phyloP scores from a whole-genome alignment of 2,113 vertebrate genomes.

The Cynoglossus semilaevis region DNA sequence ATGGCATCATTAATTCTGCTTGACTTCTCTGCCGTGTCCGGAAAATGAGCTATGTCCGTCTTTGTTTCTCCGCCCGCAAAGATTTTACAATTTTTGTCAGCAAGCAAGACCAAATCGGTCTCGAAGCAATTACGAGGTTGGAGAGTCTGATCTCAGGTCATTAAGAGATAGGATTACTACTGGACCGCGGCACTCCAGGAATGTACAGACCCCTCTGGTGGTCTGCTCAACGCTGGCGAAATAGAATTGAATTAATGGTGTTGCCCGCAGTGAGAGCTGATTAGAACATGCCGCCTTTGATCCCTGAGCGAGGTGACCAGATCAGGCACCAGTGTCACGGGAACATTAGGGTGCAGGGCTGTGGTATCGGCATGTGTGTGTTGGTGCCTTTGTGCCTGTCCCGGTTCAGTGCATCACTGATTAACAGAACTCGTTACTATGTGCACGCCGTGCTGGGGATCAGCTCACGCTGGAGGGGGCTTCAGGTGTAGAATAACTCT shows the following conservation, averaged over 20 bases:
- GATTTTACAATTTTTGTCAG: slow-evolving; percentile 33
- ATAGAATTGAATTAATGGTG: slow-evolving; percentile 74
- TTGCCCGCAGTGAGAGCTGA: slow-evolving; percentile 61
- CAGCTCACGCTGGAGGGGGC: slow-evolving; percentile 23
- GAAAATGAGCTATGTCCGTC: slow-evolving; percentile 48
- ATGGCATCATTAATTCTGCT: slow-evolving; percentile 58
- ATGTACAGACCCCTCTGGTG: slow-evolving; percentile 53
- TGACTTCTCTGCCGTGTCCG: slow-evolving; percentile 50
- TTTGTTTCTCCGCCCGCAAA: slow-evolving; percentile 40
- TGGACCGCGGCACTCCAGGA: slow-evolving; percentile 54
- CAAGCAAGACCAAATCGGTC: slow-evolving; percentile 36
- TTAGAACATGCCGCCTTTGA: slow-evolving; percentile 65
- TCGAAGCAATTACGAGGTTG: slow-evolving; percentile 51
- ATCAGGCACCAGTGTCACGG: slow-evolving; percentile 31
- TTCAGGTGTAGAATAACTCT: slow-evolving; percentile 42
- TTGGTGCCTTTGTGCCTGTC: slow-evolving; percentile 12
- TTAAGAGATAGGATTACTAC: slow-evolving; percentile 63
- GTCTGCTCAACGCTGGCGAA: slow-evolving; percentile 63
- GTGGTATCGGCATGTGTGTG: slow-evolving; percentile 13
- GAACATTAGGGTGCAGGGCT: slow-evolving; percentile 10
- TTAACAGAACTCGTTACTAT: slow-evolving; percentile 54
- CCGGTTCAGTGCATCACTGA: slow-evolving; percentile 52
- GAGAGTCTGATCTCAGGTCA: slow-evolving; percentile 46
- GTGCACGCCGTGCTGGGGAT: slow-evolving; percentile 30
- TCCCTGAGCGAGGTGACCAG: slow-evolving; percentile 59